These are phyloP conservation scores for Caenorhabditis latens DNA, from an alignment of 1,140 invertebrate genomes.

Conservation along the genomic window DNA sequence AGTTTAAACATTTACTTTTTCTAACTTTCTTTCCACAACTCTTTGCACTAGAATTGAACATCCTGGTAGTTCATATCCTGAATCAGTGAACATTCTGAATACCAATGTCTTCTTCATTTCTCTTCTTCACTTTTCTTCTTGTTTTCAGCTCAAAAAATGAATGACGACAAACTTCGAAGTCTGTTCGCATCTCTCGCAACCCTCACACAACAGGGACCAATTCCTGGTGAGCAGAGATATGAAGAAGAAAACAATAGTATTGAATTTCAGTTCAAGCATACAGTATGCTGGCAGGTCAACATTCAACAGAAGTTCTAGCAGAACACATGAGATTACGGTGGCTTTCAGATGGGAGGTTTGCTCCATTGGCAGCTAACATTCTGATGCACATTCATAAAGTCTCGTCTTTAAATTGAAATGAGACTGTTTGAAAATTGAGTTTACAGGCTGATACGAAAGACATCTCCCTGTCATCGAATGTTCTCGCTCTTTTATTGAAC, in stretches of 20 bases:
- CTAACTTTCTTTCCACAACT: background rate
- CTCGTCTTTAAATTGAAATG: background rate
- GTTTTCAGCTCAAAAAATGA: background rate
- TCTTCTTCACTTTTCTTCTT: background rate
- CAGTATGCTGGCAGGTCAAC: constrained; percentile 59
- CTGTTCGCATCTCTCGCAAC: constrained; percentile 60
- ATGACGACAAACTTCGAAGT: constrained; percentile 60
- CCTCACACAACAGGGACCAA: constrained; percentile 60
- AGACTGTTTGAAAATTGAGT: background rate
- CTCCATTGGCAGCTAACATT: constrained; percentile 63
- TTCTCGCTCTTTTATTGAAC: constrained; percentile 63
- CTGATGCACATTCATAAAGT: constrained; percentile 63
- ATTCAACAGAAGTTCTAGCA: constrained; percentile 60
- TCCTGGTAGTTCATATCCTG: too few relatives aligned
- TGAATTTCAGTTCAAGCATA: constrained; percentile 64
- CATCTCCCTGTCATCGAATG: constrained; percentile 54
- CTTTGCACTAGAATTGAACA: too few relatives aligned
- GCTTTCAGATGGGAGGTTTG: constrained; percentile 63
- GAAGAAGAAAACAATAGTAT: background rate
- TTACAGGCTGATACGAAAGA: constrained; percentile 50
- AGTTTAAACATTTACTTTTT: background rate
- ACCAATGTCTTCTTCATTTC: background rate
- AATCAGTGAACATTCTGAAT: too few relatives aligned
- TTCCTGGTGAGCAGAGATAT: constrained; percentile 55
- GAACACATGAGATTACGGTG: constrained; percentile 65